Evolutionary conservation across 2,888 invertebrate genomes (phyloP).

Genomic region (Drosophila seclusa): DNA sequence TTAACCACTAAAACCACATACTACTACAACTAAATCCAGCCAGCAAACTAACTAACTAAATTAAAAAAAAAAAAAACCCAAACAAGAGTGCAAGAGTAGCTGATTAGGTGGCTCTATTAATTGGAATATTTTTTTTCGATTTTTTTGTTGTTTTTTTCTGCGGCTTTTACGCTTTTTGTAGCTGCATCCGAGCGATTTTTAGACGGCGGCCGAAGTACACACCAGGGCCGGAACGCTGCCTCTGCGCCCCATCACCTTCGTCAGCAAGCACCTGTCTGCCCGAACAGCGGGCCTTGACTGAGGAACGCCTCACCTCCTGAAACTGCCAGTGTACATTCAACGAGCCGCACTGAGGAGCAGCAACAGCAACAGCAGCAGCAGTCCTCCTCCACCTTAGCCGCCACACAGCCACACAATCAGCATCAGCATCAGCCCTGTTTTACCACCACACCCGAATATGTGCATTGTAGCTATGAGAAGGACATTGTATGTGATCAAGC

Average conservation of each 20-base stretch:
- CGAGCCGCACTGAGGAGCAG: constrained; percentile 72
- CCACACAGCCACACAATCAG: constrained; percentile 46
- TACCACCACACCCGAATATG: constrained; percentile 79
- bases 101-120: constrained; percentile 50
- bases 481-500: constrained; percentile 84
- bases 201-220: constrained; percentile 88
- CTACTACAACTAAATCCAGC: constrained; percentile 47
- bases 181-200: constrained; percentile 96
- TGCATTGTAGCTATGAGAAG: constrained; percentile 84
- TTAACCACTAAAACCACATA: constrained; percentile 38
- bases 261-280: constrained; percentile 86
- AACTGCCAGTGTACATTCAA: constrained; percentile 80
- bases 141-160: constrained; percentile 26
- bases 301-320: constrained; percentile 90
- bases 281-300: constrained; percentile 86
- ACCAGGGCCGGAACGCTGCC: constrained; percentile 87
- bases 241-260: constrained; percentile 87
- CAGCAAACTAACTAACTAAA: constrained; percentile 48
- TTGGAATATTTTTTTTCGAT: constrained; percentile 52
- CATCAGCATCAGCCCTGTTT: constrained; percentile 64
- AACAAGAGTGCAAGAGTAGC: constrained; percentile 12
- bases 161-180: constrained; percentile 82
- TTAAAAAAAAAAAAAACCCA: constrained; percentile 8
- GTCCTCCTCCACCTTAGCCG: constrained; percentile 29
- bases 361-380: constrained; percentile 28